These are phyloP conservation scores for Planiliza haematocheilus DNA, from an alignment of 2,113 vertebrate species.

Conservation along the genomic window DNA sequence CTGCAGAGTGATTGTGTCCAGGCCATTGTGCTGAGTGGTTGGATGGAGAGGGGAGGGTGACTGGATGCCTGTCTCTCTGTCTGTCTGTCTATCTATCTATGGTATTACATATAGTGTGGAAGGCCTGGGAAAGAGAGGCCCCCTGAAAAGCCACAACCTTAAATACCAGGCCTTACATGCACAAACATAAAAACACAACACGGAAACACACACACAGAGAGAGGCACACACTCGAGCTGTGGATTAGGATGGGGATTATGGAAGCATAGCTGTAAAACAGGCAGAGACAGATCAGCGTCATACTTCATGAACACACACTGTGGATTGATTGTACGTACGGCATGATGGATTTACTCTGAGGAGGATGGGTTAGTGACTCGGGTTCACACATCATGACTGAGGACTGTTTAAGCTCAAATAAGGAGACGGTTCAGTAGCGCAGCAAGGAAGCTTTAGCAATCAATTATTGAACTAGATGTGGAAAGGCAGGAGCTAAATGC, in stretches of 20 bases:
- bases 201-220: conserved; percentile 21
- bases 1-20: conserved; percentile 52
- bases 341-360: conserved; percentile 62
- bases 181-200: conserved; percentile 44
- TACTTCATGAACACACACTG: conserved; percentile 58
- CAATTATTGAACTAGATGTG: conserved; percentile 38
- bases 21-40: conserved; percentile 67
- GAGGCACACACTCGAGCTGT: conserved; percentile 33
- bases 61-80: conserved; percentile 58
- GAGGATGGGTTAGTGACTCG: conserved; percentile 45
- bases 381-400: conserved; percentile 33
- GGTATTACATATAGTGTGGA: conserved; percentile 46
- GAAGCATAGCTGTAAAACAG: conserved; percentile 72
- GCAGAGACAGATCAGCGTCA: conserved; percentile 74
- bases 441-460: conserved; percentile 50
- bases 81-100: too few species aligned
- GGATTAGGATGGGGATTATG: conserved; percentile 78
- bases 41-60: conserved; percentile 54
- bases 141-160: conserved; percentile 63
- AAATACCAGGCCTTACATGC: conserved; percentile 54
- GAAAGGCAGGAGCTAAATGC: conserved; percentile 31
- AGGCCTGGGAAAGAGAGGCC: conserved; percentile 66
- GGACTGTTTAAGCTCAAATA: conserved; percentile 31
- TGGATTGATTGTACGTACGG: conserved; percentile 48
- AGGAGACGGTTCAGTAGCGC: conserved; percentile 29